phyloP scores from a whole-genome alignment of 2,113 vertebrate genomes.

The Cyanocitta stelleri region DNA sequence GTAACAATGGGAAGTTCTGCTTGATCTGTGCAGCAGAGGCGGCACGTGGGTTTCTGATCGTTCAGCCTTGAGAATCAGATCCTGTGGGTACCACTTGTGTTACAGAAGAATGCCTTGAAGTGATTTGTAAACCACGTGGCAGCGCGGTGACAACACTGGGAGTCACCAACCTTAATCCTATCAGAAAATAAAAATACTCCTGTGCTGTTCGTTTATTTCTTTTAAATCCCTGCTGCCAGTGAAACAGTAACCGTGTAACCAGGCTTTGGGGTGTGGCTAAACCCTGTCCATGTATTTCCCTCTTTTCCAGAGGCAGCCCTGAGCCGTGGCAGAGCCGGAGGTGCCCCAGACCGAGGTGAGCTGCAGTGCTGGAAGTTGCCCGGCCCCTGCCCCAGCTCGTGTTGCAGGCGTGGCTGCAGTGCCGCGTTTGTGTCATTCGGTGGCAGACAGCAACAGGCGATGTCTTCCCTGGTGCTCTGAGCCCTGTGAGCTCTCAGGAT shows the following conservation, averaged over 20 bases:
- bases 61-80: neutral
- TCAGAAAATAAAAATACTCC: accelerated
- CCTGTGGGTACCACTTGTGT: neutral
- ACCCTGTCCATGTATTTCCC: accelerated
- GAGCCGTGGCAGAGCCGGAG: neutral
- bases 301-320: neutral
- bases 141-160: neutral
- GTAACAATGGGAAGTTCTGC: accelerated
- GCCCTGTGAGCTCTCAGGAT: slow-evolving; percentile 11
- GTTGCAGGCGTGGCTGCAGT: slow-evolving; percentile 63
- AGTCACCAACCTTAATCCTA: accelerated
- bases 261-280: accelerated
- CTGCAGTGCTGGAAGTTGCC: accelerated
- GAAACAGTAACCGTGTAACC: accelerated
- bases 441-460: slow-evolving; percentile 55
- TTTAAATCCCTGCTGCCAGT: accelerated
- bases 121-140: neutral
- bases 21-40: neutral
- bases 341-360: neutral
- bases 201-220: accelerated
- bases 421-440: slow-evolving; percentile 64
- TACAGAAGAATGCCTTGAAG: neutral
- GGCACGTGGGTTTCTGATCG: accelerated
- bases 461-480: neutral
- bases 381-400: slow-evolving; percentile 55